These are phyloP conservation scores for Eulemur coronatus DNA, from an alignment of 2,797 vertebrate genomes.

Conservation along the genomic window DNA sequence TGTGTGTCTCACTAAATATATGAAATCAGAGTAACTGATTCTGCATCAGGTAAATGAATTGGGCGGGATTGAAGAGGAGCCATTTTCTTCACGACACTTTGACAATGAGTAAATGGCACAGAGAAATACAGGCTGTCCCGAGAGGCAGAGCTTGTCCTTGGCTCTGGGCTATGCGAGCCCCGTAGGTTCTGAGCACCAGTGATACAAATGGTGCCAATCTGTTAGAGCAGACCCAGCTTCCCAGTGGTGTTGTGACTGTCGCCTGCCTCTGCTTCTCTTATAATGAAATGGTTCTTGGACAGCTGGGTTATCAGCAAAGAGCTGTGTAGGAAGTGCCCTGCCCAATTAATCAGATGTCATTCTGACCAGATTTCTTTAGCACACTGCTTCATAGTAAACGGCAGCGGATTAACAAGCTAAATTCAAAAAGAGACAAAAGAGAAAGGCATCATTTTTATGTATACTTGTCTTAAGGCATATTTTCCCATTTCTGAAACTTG, in stretches of 20 bases:
- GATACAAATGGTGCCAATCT: conserved; percentile 78
- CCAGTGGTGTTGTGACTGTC: conserved; percentile 76
- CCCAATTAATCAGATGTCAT: conserved; percentile 85
- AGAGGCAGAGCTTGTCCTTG: conserved; percentile 66
- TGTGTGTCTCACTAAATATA: background rate
- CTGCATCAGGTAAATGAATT: background rate
- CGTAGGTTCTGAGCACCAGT: conserved; percentile 61
- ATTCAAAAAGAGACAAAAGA: conserved; percentile 80
- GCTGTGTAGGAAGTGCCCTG: conserved; percentile 75
- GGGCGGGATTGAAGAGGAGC: background rate
- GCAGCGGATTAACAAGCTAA: conserved; percentile 76
- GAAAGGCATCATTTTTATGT: conserved; percentile 84
- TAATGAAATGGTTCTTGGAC: conserved; percentile 82
- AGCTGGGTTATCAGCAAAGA: conserved; percentile 83
- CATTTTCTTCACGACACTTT: background rate
- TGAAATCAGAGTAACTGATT: conserved; percentile 1
- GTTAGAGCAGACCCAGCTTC: conserved; percentile 75
- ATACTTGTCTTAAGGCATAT: conserved; percentile 84
- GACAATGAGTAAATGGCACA: conserved; percentile 35
- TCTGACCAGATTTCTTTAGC: conserved; percentile 79
- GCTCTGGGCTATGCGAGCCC: conserved; percentile 60
- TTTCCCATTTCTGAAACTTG: conserved; percentile 86
- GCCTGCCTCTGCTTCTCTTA: conserved; percentile 76
- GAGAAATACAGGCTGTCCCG: conserved; percentile 50
- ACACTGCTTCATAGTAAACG: conserved; percentile 79